Percentiles rank a stretch among this genome's conserved stretches.
These are phyloP conservation scores for Lithodes maja DNA, from an alignment of 2,888 invertebrate genomes.

Conservation along the genomic window DNA sequence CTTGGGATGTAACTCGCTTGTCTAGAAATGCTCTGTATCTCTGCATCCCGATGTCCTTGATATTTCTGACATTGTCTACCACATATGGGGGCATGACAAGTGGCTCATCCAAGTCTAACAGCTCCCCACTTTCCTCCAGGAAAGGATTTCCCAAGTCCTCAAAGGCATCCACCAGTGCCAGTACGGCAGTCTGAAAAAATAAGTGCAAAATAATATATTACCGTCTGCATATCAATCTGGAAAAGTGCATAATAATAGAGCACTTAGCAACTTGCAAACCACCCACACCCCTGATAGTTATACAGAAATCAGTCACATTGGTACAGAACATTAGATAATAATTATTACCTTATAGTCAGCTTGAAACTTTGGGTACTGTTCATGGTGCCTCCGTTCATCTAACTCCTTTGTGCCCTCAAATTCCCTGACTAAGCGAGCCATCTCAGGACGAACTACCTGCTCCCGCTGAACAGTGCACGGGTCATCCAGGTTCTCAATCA, in stretches of 20 bases:
- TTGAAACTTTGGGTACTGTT: too few relatives aligned
- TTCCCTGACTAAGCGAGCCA: slow-evolving; percentile 10
- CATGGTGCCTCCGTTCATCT: slow-evolving; percentile 31
- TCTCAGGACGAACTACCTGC: slow-evolving; percentile 37
- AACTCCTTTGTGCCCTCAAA: slow-evolving; percentile 24
- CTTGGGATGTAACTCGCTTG: too few relatives aligned
- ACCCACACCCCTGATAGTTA: slow-evolving; percentile 14
- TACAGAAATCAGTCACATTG: slow-evolving; percentile 3
- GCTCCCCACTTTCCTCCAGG: slow-evolving; percentile 33
- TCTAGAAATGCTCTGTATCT: too few relatives aligned
- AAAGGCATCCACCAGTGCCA: slow-evolving; percentile 36
- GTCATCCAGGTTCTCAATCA: slow-evolving; percentile 35
- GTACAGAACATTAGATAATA: too few relatives aligned
- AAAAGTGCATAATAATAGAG: too few relatives aligned
- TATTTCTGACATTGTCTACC: neutral
- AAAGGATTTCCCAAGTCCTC: slow-evolving; percentile 40
- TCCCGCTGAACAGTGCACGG: slow-evolving; percentile 26
- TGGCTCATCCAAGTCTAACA: slow-evolving; percentile 28
- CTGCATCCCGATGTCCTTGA: too few relatives aligned
- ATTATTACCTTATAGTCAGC: too few relatives aligned
- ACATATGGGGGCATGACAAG: slow-evolving; percentile 10
- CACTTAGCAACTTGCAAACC: too few relatives aligned
- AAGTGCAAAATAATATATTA: too few relatives aligned
- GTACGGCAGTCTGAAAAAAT: slow-evolving; percentile 23
- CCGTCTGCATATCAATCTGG: slow-evolving; percentile 32